These are phyloP conservation scores for Tipula vernalis DNA, from an alignment of 2,888 invertebrate species.

Conservation along the genomic window DNA sequence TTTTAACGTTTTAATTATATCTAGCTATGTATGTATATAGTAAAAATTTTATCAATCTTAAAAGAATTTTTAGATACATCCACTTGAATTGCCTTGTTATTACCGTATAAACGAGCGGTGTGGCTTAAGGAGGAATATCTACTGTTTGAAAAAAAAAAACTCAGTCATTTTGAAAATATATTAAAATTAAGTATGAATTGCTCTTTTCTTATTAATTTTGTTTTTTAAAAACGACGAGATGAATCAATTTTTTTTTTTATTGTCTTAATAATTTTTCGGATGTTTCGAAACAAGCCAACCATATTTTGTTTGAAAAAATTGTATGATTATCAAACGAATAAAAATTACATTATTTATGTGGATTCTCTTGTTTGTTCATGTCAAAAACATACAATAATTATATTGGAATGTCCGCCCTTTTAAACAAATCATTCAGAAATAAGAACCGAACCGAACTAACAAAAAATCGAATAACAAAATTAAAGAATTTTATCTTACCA, in stretches of 20 bases:
- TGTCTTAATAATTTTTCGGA: neutral
- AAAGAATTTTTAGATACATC: neutral
- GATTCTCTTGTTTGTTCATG: slow-evolving; percentile 4
- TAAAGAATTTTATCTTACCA: neutral
- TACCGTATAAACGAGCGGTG: neutral
- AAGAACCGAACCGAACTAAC: neutral
- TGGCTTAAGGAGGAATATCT: neutral
- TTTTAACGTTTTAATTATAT: slow-evolving; percentile 4
- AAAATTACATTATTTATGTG: neutral
- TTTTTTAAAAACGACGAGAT: neutral
- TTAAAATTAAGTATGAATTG: neutral
- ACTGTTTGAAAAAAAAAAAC: neutral
- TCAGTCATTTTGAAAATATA: neutral
- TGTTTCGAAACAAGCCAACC: neutral
- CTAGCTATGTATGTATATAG: too few relatives aligned
- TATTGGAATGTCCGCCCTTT: slow-evolving; percentile 4
- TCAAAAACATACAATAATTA: slow-evolving; percentile 4
- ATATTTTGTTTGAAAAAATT: neutral
- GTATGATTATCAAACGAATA: neutral
- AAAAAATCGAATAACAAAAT: slow-evolving; percentile 4
- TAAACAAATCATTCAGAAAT: neutral
- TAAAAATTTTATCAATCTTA: neutral
- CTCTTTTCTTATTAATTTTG: neutral
- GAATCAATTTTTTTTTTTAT: neutral
- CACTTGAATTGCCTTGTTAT: neutral